Base-by-base conservation (phyloP, 2,888 invertebrate genomes). In the Caenorhabditis panamensis region DNA sequence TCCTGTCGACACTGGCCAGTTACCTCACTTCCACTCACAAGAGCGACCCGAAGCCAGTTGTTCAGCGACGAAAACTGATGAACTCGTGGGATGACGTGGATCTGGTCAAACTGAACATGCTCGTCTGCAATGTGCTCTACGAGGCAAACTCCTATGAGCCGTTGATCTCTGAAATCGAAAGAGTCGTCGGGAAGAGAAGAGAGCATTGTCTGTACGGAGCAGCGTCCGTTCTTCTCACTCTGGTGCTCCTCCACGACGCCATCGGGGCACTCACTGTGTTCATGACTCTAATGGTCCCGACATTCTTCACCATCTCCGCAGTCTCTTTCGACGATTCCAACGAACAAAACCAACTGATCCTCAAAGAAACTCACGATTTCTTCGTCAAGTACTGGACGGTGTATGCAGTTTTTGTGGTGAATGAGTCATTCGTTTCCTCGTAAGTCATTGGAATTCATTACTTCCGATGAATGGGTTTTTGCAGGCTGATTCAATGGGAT, bases 21-120 rank as follows among this genome's bases (percentile, higher is more conserved):
- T 79, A 75, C 56, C 20, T 79, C 49, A 79, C 79, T 13, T 73
- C 79, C 5, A 67, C 44, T 11, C 64, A 59, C 11, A 68, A 73
- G 36, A 64, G 61, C 47, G 59, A 68, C 9, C 72, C 67, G 24
- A 73, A 69, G 37, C 64, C 69, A 20, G 62, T 53, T 61, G 20
- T 41, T 13, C 3, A 16, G 36, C n/a, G 54, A 8, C 54, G 58
- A 22, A 62, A 41, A 13, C 18, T 79, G 41, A 73, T 79, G 64
- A 68, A 68, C 18, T 64, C 64, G 9, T 79, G 79, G 79, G 75
- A 79, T 41, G 79, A 79, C 26, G 79, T 79, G 28, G 68, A 73
- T 61, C 26, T 79, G 31, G 68, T 41, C 18, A 61, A 56, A n/a
- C 47, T 79, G 53, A 79, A 79, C 13, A 16, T 13, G 11, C 59